Conservation (phyloP, 2,797 vertebrate genomes). For the Myoxocephalus aenaeus region DNA sequence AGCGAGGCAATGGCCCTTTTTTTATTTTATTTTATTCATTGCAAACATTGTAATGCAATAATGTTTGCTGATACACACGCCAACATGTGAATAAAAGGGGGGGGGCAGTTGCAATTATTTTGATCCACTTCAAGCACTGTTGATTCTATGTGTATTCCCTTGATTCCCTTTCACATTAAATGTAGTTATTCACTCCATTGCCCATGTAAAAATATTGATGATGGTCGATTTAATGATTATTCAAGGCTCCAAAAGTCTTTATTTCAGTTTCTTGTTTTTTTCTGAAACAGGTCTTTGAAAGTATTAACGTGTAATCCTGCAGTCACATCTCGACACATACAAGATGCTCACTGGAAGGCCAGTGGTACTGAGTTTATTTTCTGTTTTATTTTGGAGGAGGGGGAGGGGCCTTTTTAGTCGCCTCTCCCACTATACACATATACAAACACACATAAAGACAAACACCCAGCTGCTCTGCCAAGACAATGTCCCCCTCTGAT, state of each 20-base stretch:
- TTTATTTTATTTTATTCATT: too few species aligned
- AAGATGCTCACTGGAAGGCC: too few species aligned
- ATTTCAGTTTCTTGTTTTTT: not conserved
- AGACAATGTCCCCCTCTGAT: constrained; percentile 44
- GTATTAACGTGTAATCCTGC: not conserved
- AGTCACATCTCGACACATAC: not conserved
- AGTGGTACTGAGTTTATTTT: too few species aligned
- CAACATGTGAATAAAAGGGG: not conserved
- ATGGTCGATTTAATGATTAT: not conserved
- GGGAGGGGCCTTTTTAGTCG: too few species aligned
- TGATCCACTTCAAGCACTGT: not conserved
- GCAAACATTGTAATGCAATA: too few species aligned
- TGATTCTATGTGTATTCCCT: not conserved
- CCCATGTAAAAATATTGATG: not conserved
- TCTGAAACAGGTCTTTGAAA: not conserved
- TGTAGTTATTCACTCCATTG: not conserved
- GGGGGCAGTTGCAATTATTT: not conserved
- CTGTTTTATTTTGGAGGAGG: not conserved
- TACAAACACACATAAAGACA: constrained; percentile 7
- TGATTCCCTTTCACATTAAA: too few species aligned
- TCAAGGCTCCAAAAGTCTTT: not conserved
- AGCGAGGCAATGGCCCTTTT: too few species aligned
- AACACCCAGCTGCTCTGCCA: constrained; percentile 11
- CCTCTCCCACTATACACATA: too few species aligned
- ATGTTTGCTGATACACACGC: too few species aligned